A percentile compares a stretch with the other conserved stretches of the same genome.
These are phyloP conservation scores for Eptesicus fuscus DNA, from an alignment of 2,113 vertebrate genomes.

Conservation along the genomic window DNA sequence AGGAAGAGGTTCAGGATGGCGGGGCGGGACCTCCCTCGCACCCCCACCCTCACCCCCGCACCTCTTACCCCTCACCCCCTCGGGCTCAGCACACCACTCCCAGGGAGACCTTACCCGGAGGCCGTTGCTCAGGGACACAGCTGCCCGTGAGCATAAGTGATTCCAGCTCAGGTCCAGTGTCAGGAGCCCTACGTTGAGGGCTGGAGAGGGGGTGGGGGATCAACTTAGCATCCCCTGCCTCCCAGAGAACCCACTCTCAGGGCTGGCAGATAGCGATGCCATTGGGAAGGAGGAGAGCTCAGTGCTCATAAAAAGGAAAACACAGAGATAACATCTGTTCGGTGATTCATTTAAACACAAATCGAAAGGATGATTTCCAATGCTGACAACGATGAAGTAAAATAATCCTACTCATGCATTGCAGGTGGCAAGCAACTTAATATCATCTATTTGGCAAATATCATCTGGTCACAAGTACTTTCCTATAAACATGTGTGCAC, in stretches of 20 bases:
- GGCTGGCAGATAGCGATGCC: background rate
- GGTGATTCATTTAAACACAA: background rate
- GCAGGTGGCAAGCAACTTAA: background rate
- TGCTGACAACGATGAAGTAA: background rate
- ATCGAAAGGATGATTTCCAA: background rate
- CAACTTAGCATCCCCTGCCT: background rate
- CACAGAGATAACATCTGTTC: background rate
- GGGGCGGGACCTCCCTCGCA: background rate
- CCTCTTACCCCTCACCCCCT: too few relatives aligned
- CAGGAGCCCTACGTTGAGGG: conserved; percentile 88
- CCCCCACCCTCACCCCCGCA: background rate
- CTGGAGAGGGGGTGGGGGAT: conserved; percentile 75
- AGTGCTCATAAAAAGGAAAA: background rate
- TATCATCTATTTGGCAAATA: background rate
- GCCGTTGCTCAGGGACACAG: conserved; percentile 86
- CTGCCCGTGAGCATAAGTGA: conserved; percentile 85
- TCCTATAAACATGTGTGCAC: background rate
- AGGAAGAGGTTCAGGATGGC: background rate
- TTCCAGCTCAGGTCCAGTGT: conserved; percentile 93
- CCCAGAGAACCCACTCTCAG: background rate
- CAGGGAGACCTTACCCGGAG: conserved; percentile 84
- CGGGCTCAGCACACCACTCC: background rate
- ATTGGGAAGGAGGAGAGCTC: fast-evolving
- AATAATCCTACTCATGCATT: background rate
- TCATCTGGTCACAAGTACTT: background rate